Evolutionary conservation across 1,140 invertebrate genomes (phyloP).

Genomic region (Homarus americanus): DNA sequence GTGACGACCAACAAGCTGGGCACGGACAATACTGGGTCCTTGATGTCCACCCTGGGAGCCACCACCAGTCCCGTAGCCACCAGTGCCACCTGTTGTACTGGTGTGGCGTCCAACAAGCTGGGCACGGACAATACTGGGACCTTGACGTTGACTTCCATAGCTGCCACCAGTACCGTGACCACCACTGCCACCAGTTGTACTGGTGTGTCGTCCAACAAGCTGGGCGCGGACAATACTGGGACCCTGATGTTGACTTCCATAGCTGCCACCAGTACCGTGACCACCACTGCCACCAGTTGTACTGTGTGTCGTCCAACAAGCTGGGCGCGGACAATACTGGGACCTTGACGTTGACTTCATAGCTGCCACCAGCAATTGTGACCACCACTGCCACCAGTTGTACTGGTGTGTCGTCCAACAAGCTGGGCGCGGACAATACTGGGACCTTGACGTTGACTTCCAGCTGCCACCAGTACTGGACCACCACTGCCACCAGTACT

Average conservation of each 20-base stretch:
- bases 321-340: no score
- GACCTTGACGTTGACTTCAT: no score
- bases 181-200: neutral
- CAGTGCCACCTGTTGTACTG: conserved; percentile 15
- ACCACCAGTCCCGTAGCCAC: neutral
- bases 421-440: no score
- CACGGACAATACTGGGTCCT: neutral
- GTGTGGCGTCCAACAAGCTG: neutral
- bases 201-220: neutral
- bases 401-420: no score
- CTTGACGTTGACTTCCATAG: neutral
- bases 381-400: no score
- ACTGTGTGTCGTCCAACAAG: neutral
- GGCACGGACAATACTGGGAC: neutral
- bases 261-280: neutral
- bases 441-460: no score
- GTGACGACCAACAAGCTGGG: neutral
- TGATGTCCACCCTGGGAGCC: neutral
- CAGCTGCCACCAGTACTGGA: no score
- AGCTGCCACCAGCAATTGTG: no score
- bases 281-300: neutral
- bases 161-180: neutral
- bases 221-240: neutral
- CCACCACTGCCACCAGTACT: no score
- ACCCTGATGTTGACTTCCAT: neutral